These are phyloP conservation scores for Luidia sarsii DNA, from an alignment of 53 echinoderm and acorn worm species.

Conservation along the genomic window DNA sequence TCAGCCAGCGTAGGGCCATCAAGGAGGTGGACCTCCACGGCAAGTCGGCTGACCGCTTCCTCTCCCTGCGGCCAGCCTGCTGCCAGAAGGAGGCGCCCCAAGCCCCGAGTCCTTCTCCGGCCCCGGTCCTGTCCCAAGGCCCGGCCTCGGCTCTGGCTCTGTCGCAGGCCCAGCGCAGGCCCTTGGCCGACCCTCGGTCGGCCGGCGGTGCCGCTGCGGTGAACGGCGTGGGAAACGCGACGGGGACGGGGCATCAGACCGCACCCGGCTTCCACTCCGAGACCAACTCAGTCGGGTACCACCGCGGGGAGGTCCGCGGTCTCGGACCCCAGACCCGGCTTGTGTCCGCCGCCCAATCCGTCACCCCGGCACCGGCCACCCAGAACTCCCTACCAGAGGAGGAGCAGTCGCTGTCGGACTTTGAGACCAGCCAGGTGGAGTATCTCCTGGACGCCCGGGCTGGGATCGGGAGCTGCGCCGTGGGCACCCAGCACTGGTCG, in stretches of 20 bases:
- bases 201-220: not conserved
- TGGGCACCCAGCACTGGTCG: slow-evolving; percentile 73
- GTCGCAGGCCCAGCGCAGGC: too few species aligned
- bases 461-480: slow-evolving; percentile 67
- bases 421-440: slow-evolving; percentile 83
- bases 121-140: not conserved
- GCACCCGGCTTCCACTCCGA: too few species aligned
- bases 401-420: slow-evolving; percentile 57
- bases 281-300: too few species aligned
- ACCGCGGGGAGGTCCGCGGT: too few species aligned
- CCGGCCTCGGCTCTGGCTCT: too few species aligned
- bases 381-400: not conserved
- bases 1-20: slow-evolving; percentile 88
- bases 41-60: slow-evolving; percentile 79
- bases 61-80: slow-evolving; percentile 80
- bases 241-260: slow-evolving; percentile 45
- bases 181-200: too few species aligned
- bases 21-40: slow-evolving; percentile 80
- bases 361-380: not conserved
- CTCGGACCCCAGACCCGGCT: too few species aligned
- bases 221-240: slow-evolving; percentile 44
- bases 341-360: not conserved
- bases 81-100: slow-evolving; percentile 31
- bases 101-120: not conserved
- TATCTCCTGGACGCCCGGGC: slow-evolving; percentile 84